phyloP scores from a whole-genome alignment of 92 coral and sea anemone species.

The Zoanthus gigantus region DNA sequence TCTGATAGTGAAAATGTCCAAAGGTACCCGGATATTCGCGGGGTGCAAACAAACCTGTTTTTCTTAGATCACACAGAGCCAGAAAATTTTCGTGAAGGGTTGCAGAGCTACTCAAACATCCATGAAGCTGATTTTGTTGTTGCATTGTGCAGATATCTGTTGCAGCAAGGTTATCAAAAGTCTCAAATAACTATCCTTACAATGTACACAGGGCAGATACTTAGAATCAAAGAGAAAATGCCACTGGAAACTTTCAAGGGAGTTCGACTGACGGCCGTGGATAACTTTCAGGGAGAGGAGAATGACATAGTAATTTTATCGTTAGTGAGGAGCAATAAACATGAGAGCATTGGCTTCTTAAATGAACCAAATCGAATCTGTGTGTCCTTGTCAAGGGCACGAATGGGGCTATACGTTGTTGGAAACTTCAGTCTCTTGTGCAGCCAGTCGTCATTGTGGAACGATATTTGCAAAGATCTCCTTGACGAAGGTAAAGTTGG shows the following conservation, averaged over 20 bases:
- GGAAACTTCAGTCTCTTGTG: conserved; percentile 74
- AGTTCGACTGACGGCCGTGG: conserved; percentile 48
- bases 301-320: conserved; percentile 39
- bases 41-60: conserved; percentile 20
- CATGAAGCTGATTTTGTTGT: conserved; percentile 49
- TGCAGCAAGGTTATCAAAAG: conserved; percentile 25
- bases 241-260: conserved; percentile 41
- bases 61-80: conserved; percentile 28
- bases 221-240: neutral
- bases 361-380: conserved; percentile 79
- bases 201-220: conserved; percentile 5
- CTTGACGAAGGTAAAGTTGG: conserved; percentile 49
- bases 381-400: conserved; percentile 80
- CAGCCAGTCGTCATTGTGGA: conserved; percentile 67
- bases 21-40: neutral
- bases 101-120: conserved; percentile 32
- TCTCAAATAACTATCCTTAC: too few relatives aligned
- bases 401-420: neutral
- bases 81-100: conserved; percentile 17
- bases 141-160: conserved; percentile 45
- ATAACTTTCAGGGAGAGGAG: conserved; percentile 31
- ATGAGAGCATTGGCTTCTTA: conserved; percentile 68
- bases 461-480: conserved; percentile 65
- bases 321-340: conserved; percentile 48
- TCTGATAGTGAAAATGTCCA: too few relatives aligned